These are phyloP conservation scores for Ectemnius continuus DNA, from an alignment of 2,888 invertebrate genomes.

Conservation along the genomic window DNA sequence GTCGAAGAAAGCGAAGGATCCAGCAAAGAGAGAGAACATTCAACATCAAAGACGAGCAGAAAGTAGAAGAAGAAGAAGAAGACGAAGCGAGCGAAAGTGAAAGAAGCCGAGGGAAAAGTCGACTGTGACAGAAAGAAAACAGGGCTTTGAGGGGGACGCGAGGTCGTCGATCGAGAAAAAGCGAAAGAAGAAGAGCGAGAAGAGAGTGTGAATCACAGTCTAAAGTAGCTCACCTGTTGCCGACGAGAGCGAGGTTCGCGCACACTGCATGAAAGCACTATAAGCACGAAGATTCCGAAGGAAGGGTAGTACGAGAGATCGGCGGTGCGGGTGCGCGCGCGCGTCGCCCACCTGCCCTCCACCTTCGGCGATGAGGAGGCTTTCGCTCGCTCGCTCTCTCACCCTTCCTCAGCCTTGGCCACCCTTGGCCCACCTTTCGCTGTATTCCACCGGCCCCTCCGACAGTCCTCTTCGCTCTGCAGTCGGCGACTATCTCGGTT, in stretches of 20 bases:
- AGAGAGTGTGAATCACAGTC: neutral
- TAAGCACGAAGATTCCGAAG: slow-evolving; percentile 33
- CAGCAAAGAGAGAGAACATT: neutral
- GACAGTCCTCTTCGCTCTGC: neutral
- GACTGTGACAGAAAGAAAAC: neutral
- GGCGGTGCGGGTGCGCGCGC: slow-evolving; percentile 42
- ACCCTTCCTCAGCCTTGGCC: neutral
- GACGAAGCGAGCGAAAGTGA: neutral
- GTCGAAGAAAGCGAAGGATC: neutral
- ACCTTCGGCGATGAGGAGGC: neutral
- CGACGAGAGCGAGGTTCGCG: slow-evolving; percentile 48
- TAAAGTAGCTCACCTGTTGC: slow-evolving; percentile 59
- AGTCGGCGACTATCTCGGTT: neutral
- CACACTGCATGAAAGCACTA: slow-evolving; percentile 21
- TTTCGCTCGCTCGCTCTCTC: neutral
- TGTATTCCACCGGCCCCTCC: neutral
- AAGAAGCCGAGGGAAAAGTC: neutral
- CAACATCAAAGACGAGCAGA: neutral
- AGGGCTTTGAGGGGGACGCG: neutral
- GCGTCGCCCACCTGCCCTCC: slow-evolving; percentile 7
- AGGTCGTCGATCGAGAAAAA: neutral
- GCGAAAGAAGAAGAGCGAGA: neutral
- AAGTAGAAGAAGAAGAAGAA: neutral
- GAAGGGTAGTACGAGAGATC: slow-evolving; percentile 37
- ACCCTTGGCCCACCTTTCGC: neutral